Conservation (phyloP, 1,140 invertebrate species). For the Aphidius ervi region DNA sequence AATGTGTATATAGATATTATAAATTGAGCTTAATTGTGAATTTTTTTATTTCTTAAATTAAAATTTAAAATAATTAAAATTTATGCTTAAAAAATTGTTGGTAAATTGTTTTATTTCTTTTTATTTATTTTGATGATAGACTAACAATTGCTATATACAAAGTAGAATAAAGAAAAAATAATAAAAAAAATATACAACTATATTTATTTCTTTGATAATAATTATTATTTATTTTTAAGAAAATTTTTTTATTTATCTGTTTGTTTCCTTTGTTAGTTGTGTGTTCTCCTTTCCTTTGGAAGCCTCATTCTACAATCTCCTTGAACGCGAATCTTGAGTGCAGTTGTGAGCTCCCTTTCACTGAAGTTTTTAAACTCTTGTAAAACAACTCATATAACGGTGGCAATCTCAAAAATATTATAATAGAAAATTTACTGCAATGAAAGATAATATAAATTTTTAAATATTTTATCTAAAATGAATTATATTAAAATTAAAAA, state of each 20-base stretch:
- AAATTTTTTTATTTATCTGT: not conserved
- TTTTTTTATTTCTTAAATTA: too few species aligned
- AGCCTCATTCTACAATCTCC: slow-evolving; percentile 33
- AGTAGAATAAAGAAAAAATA: not conserved
- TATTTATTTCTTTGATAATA: slow-evolving; percentile 7
- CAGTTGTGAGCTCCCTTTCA: slow-evolving; percentile 42
- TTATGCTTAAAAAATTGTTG: too few species aligned
- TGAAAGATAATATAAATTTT: slow-evolving; percentile 4
- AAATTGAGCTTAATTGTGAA: too few species aligned
- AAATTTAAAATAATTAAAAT: too few species aligned
- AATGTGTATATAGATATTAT: too few species aligned
- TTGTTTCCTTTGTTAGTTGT: slow-evolving; percentile 4
- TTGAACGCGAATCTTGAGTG: slow-evolving; percentile 44
- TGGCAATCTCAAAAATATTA: not conserved
- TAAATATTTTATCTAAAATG: not conserved
- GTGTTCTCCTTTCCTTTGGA: slow-evolving; percentile 7
- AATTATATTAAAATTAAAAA: too few species aligned
- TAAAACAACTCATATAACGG: slow-evolving; percentile 4
- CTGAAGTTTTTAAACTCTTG: slow-evolving; percentile 22
- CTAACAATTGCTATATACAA: not conserved
- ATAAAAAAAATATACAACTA: not conserved
- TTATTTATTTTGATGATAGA: too few species aligned
- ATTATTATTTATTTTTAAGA: not conserved
- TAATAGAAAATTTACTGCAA: slow-evolving; percentile 5
- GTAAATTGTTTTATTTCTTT: too few species aligned